Conservation (phyloP, 2,888 invertebrate species). For the Philaethria dido region DNA sequence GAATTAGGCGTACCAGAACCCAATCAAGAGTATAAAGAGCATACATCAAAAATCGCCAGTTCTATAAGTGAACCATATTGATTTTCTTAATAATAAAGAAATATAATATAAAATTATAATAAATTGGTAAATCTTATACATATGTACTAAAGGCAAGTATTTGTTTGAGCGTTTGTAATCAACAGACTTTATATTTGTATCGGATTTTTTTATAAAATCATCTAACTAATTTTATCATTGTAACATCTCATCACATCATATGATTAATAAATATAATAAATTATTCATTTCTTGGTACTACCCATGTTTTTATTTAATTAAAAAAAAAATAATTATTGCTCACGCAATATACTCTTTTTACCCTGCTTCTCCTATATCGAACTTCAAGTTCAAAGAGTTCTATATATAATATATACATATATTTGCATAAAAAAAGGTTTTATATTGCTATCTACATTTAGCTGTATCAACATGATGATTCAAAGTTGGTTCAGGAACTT, state of each 20-base stretch:
- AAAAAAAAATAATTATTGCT: slow-evolving; percentile 4
- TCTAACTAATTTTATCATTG: neutral
- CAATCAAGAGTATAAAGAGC: slow-evolving; percentile 42
- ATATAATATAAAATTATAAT: slow-evolving; percentile 7
- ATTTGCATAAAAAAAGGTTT: neutral
- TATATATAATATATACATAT: slow-evolving; percentile 13
- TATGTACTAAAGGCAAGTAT: slow-evolving; percentile 16
- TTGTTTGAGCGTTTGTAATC: neutral
- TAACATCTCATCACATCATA: neutral
- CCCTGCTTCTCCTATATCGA: slow-evolving; percentile 30
- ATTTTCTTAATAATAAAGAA: slow-evolving; percentile 13
- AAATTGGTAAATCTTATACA: slow-evolving; percentile 2
- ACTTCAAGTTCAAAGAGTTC: slow-evolving; percentile 25
- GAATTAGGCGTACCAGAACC: slow-evolving; percentile 74
- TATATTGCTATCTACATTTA: slow-evolving; percentile 46
- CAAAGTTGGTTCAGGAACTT: slow-evolving; percentile 67
- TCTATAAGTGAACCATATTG: slow-evolving; percentile 38
- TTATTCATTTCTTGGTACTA: neutral
- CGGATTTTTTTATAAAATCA: neutral
- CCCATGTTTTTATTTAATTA: neutral
- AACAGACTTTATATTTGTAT: neutral
- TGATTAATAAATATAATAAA: neutral
- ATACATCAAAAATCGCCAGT: slow-evolving; percentile 41
- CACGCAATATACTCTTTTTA: slow-evolving; percentile 6
- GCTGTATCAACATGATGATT: slow-evolving; percentile 50